These are phyloP conservation scores for Ochotona curzoniae DNA, from an alignment of 2,113 vertebrate species.

Conservation along the genomic window DNA sequence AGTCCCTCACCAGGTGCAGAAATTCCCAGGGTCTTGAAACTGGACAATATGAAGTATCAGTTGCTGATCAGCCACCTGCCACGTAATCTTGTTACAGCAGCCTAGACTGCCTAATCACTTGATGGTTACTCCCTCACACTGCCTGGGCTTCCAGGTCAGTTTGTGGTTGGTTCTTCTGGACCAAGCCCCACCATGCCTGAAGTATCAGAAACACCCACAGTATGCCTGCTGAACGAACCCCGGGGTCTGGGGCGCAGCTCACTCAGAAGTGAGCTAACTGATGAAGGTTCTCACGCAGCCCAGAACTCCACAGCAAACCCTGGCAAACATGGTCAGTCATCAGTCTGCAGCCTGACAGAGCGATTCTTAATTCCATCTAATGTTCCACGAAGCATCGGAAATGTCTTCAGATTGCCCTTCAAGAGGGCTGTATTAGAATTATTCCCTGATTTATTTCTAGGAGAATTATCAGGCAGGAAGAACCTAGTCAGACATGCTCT, in stretches of 20 bases:
- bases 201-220: background rate
- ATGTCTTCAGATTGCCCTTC: slow-evolving; percentile 58
- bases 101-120: background rate
- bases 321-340: background rate
- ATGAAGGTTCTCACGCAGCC: background rate
- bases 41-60: background rate
- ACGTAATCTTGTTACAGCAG: background rate
- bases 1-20: background rate
- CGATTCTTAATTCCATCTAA: slow-evolving; percentile 6
- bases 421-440: slow-evolving; percentile 68
- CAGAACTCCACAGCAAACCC: background rate
- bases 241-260: background rate
- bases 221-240: background rate
- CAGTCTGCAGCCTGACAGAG: background rate
- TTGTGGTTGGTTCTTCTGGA: background rate
- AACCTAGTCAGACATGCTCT: slow-evolving; percentile 76
- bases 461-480: slow-evolving; percentile 75
- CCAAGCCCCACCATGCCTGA: background rate
- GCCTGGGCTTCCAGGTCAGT: background rate
- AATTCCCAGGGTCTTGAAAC: background rate
- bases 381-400: slow-evolving; percentile 53
- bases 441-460: slow-evolving; percentile 74
- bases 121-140: background rate
- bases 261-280: background rate
- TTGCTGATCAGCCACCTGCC: background rate